Evolutionary conservation across 1,140 invertebrate genomes (phyloP), one percentile per base, ranked within the genome.

Genomic region (Paramacrobiotus metropolitanus): DNA sequence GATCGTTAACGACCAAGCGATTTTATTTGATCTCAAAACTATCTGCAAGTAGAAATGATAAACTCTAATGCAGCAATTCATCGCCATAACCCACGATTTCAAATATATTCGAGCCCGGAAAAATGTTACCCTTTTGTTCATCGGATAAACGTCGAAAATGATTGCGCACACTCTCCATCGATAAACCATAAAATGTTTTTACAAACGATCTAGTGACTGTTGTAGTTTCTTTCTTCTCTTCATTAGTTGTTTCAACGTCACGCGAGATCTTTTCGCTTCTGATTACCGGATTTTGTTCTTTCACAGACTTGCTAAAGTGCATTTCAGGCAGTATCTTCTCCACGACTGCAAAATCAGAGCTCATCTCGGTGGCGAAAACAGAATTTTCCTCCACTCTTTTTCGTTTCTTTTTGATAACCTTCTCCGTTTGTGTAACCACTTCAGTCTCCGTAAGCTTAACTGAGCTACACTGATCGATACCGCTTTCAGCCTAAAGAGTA

Each of bases 91-190:
- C 48, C 4, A 20, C 24, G 24, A 55, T 24, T 9, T 55, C 48
- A 55, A 55, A 55, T 15, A 55, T 24, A 55, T 55, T 55, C 48
- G 48, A 55, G 24, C 48, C 48, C 15, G 48, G 48, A 55, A 55
- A 55, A 9, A 55, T 55, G 48, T 4, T 24, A 9, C 15, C 48
- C 28, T 28, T 55, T 9, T 15, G 4, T 15, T 55, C 48, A 15
- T 15, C 15, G 15, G 48, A 4, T 28, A 55, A 28, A 55, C 15
- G 15, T 55, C 24, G 15, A 4, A 55, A 20, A 9, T 55, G 48
- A 20, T 55, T 15, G 48, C 48, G 15, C 48, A 55, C n/a, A n/a
- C n/a, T 40, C n/a, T n/a, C 34, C n/a, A 9, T 9, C 9, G 34
- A 9, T 9, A 40, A 40, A 9, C n/a, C n/a, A 9, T 9, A n/a